phyloP scores from a whole-genome alignment of 1,140 invertebrate genomes.

The Hycleus cichorii region DNA sequence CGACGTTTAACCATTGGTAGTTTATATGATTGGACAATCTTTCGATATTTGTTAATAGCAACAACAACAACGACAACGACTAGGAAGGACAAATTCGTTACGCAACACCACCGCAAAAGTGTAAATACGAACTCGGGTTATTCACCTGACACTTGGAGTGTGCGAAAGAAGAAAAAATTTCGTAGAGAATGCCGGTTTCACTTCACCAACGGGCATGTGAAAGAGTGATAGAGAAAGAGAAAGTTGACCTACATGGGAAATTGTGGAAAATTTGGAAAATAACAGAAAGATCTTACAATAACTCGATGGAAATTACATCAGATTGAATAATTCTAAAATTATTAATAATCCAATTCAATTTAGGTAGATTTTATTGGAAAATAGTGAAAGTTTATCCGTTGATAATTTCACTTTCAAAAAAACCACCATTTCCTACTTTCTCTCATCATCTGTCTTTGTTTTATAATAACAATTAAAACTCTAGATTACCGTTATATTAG shows the following conservation, averaged over 20 bases:
- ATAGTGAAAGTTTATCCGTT: neutral
- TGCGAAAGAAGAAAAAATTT: slow-evolving; percentile 29
- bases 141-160: slow-evolving; percentile 35
- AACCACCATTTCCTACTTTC: slow-evolving; percentile 20
- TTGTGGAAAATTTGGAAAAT: no score
- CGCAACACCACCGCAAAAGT: slow-evolving; percentile 26
- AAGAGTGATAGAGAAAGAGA: slow-evolving; percentile 27
- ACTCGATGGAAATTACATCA: slow-evolving; percentile 2
- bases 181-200: slow-evolving; percentile 35
- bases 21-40: no score
- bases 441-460: slow-evolving; percentile 6
- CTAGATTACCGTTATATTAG: no score
- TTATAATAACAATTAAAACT: no score
- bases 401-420: slow-evolving; percentile 24
- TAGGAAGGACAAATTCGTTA: slow-evolving; percentile 36
- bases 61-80: neutral
- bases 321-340: neutral
- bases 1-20: no score
- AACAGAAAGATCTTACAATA: no score
- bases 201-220: slow-evolving; percentile 24
- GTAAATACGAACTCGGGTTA: slow-evolving; percentile 35
- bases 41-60: no score
- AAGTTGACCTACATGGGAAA: slow-evolving; percentile 38
- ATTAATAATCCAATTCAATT: no score
- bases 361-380: no score